Evolutionary conservation across 2,113 vertebrate species (phyloP).

Genomic region (Balaenoptera acutorostrata): DNA sequence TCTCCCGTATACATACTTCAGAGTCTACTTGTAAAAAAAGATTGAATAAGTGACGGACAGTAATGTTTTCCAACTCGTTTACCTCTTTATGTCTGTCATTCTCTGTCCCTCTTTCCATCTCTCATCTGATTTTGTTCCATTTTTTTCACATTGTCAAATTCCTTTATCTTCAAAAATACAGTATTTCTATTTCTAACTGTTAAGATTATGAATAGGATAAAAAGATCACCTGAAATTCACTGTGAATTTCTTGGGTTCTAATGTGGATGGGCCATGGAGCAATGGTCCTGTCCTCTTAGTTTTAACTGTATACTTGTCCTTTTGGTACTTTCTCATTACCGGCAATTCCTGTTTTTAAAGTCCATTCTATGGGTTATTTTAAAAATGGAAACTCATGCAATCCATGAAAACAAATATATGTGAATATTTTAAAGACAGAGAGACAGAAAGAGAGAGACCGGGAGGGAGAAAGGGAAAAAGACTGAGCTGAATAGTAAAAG

Average conservation of each 20-base stretch:
- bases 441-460: background rate
- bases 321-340: background rate
- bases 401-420: conserved; percentile 34
- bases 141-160: background rate
- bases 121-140: background rate
- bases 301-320: background rate
- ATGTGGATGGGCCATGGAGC: accelerated
- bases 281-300: background rate
- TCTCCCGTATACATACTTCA: background rate
- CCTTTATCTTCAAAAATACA: background rate
- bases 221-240: background rate
- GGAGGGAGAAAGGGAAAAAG: conserved; percentile 20
- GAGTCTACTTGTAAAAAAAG: background rate
- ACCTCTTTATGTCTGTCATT: background rate
- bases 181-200: background rate
- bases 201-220: background rate
- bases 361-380: conserved; percentile 3
- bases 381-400: conserved; percentile 41
- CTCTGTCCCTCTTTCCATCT: background rate
- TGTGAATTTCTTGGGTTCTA: background rate
- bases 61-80: background rate
- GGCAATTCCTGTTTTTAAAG: conserved; percentile 30
- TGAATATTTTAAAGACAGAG: background rate
- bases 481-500: background rate
- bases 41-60: background rate